These are phyloP conservation scores for Suillia variegata DNA, from an alignment of 2,888 invertebrate genomes.

Conservation along the genomic window DNA sequence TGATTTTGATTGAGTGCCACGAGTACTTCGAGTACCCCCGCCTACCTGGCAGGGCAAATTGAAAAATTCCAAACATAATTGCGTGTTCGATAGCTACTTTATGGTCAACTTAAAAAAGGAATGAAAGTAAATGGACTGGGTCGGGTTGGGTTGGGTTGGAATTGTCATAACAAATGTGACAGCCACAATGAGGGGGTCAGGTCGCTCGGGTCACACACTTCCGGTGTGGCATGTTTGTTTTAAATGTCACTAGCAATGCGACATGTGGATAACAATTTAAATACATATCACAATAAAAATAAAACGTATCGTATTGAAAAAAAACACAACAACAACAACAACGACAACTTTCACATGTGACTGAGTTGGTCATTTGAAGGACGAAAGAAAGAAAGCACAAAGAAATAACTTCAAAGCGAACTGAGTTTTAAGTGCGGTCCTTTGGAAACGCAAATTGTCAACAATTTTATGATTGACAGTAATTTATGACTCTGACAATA, in stretches of 20 bases:
- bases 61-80: background rate
- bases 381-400: background rate
- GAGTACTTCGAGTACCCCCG: too few species aligned
- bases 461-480: background rate
- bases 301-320: too few species aligned
- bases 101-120: background rate
- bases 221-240: slow-evolving; percentile 35
- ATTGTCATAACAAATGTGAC: slow-evolving; percentile 4
- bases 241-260: slow-evolving; percentile 34
- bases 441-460: background rate
- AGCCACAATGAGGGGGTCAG: slow-evolving; percentile 11
- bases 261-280: background rate
- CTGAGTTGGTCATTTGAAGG: background rate
- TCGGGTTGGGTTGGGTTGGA: background rate
- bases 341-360: too few species aligned
- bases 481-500: background rate
- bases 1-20: too few species aligned
- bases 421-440: background rate
- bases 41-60: too few species aligned
- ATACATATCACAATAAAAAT: too few species aligned
- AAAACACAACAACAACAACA: too few species aligned
- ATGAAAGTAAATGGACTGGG: background rate
- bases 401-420: slow-evolving; percentile 5
- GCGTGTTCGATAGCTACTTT: background rate
- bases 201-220: slow-evolving; percentile 19